Base-by-base conservation (phyloP, 2,113 vertebrate species). In the Burhinus bistriatus region DNA sequence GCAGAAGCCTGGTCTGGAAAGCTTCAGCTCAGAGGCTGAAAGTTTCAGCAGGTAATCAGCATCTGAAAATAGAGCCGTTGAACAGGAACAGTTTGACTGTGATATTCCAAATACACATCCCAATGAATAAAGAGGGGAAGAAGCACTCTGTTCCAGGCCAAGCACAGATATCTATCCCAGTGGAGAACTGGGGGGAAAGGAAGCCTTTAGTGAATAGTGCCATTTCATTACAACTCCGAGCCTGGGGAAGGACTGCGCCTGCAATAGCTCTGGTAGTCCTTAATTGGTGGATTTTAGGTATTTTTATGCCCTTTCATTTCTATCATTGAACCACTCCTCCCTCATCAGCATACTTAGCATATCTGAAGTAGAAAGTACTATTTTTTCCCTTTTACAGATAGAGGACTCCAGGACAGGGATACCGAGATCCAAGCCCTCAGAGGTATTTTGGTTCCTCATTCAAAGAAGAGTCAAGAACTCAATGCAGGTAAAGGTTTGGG, bases 1-100 rank as follows among this genome's bases (percentile, higher is more conserved):
- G 51, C 22, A 89, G 51, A 93, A 94, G 78, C 26, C 23, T 51
- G n/a, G 30, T 92, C 70, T 93, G 82, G 75, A 95, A 96, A 92
- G 32, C 62, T 82, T 91, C 93, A 90, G 8, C 23, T 83, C 44
- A 42, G 78, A 91, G 42, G 42, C n/a, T 54, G 47, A 69, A 61
- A 36, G 45, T 83, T 96, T 96, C 73, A 91, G 65, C 21, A 49
- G 44, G 54, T 78, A 90, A 95, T 81, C 69, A 86, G 64, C 13
- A 81, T 86, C 72, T 80, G 78, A 89, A 95, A 93, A 68, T 11
- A 85, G 42, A 83, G 44, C 9, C 2, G 3, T 73, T 78, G 84
- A 92, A 81, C 14, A 70, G 54, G 49, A 96, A 84, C 6, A 73
- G 36, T 47, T 79, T 57, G 42, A 71, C n/a, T 51, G 19, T 47